A percentile compares a stretch with the other conserved stretches of the same genome.
Conservation (phyloP, 2,797 vertebrate species). For the Gallinago stenura region DNA sequence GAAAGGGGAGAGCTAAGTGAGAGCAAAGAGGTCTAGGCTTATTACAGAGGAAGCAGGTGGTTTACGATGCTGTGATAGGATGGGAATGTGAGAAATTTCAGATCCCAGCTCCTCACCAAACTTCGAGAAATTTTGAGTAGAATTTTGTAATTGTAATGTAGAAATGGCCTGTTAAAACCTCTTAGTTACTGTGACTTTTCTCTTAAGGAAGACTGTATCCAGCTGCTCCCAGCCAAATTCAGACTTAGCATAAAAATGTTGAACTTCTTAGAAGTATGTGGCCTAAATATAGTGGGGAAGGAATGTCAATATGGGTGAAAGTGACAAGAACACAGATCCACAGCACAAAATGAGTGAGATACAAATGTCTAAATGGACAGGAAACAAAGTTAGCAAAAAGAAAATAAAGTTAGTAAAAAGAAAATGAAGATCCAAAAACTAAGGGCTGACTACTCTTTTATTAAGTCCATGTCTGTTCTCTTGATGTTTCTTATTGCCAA, state of each 20-base stretch:
- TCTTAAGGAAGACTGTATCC: not conserved
- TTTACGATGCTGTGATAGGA: not conserved
- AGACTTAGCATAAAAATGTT: not conserved
- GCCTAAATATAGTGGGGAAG: not conserved
- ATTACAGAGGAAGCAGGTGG: not conserved
- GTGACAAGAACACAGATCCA: not conserved
- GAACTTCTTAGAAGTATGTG: not conserved
- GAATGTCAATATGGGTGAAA: not conserved
- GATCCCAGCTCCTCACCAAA: not conserved
- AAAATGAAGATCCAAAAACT: not conserved
- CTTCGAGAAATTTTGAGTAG: not conserved
- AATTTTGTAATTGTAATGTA: not conserved
- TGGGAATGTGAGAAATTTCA: not conserved
- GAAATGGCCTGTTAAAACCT: not conserved
- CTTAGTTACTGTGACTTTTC: not conserved
- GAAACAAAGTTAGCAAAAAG: not conserved
- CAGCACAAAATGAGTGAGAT: not conserved
- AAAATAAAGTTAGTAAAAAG: not conserved
- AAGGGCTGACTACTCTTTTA: not conserved
- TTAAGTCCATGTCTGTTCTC: not conserved
- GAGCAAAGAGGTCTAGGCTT: not conserved
- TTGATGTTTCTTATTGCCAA: not conserved
- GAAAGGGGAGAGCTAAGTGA: not conserved
- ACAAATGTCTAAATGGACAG: not conserved
- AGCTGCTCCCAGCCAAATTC: not conserved